Evolutionary conservation across 2,113 vertebrate species (phyloP).

Genomic region (Brachypodius melanocephalos): DNA sequence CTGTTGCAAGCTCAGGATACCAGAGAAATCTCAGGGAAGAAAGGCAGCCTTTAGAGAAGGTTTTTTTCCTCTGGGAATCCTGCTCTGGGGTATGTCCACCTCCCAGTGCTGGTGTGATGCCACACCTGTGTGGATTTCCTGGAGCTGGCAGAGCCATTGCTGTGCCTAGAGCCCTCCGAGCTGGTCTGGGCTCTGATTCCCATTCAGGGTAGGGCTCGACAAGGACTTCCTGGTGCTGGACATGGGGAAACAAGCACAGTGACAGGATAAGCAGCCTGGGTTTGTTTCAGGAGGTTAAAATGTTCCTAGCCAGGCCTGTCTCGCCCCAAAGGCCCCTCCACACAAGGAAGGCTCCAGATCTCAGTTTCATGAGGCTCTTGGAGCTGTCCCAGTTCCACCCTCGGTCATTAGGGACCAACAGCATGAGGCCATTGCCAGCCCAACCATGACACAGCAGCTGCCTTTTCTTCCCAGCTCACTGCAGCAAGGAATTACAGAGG

Average conservation of each 20-base stretch:
- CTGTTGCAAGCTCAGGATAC: background rate
- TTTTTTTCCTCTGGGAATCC: background rate
- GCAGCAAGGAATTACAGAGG: background rate
- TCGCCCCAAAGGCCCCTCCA: background rate
- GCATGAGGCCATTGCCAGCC: background rate
- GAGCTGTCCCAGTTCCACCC: background rate
- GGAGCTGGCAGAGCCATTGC: background rate
- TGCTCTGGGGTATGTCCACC: background rate
- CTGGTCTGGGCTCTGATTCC: constrained; percentile 39
- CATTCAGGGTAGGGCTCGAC: background rate
- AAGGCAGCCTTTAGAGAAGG: background rate
- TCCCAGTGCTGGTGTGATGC: background rate
- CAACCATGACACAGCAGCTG: background rate
- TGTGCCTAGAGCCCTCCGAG: constrained; percentile 25
- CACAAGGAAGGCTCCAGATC: background rate
- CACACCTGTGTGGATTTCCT: background rate
- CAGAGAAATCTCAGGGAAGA: background rate
- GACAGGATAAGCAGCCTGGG: background rate
- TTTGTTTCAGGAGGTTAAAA: background rate
- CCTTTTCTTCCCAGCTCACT: background rate
- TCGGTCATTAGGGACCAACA: background rate
- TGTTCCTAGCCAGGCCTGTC: background rate
- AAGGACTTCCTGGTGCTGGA: constrained; percentile 29
- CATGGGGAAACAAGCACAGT: constrained; percentile 10
- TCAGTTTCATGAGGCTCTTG: background rate